These are phyloP conservation scores for Psix sp. DNA, from an alignment of 1,140 invertebrate species.

Conservation along the genomic window DNA sequence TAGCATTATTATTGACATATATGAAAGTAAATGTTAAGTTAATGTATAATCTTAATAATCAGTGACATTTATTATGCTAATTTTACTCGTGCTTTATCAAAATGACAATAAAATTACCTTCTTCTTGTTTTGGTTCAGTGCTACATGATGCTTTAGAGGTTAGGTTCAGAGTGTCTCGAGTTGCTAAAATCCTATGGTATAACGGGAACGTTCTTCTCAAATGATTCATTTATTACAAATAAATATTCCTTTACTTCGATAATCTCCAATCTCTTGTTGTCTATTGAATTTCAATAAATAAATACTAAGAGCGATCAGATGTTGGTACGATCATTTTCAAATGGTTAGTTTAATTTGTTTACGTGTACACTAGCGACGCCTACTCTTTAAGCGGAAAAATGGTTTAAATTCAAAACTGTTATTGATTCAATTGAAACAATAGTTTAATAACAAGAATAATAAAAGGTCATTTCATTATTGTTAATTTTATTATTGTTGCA, in stretches of 20 bases:
- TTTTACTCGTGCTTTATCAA: neutral
- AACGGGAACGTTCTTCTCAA: neutral
- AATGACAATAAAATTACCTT: slow-evolving; percentile 40
- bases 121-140: slow-evolving; percentile 26
- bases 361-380: neutral
- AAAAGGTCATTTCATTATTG: no score
- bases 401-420: neutral
- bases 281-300: no score
- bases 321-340: no score
- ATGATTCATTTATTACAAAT: slow-evolving; percentile 5
- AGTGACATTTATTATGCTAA: slow-evolving; percentile 1
- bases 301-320: no score
- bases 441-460: neutral
- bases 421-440: neutral
- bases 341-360: neutral
- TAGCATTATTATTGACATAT: no score
- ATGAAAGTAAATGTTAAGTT: no score
- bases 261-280: no score
- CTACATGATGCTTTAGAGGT: slow-evolving; percentile 18
- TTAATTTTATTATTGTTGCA: no score
- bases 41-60: no score
- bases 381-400: neutral
- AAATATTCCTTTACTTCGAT: no score
- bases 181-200: neutral
- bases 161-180: neutral